phyloP scores from a whole-genome alignment of 2,113 vertebrate species.

The Osmerus eperlanus region DNA sequence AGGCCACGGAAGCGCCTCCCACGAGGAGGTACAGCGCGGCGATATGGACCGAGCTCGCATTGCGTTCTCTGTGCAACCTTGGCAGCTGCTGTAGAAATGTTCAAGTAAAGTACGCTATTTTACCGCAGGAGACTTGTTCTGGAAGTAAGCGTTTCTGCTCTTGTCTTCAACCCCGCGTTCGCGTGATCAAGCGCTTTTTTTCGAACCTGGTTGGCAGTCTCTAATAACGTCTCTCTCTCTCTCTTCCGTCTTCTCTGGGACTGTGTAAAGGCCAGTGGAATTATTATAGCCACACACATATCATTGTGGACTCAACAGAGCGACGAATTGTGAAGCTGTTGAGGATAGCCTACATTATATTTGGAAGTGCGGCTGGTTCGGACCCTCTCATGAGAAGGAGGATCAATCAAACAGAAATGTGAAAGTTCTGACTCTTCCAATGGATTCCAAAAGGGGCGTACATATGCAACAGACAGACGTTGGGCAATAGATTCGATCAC shows the following conservation, averaged over 20 bases:
- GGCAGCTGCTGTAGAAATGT: too few species aligned
- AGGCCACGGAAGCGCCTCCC: not conserved
- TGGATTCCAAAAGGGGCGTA: slow-evolving; percentile 8
- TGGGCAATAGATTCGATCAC: not conserved
- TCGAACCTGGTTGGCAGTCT: not conserved
- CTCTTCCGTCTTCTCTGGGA: slow-evolving; percentile 10
- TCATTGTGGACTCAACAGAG: not conserved
- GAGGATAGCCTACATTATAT: not conserved
- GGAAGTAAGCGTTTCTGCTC: too few species aligned
- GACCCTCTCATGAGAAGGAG: not conserved
- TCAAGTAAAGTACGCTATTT: too few species aligned
- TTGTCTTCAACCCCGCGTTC: not conserved
- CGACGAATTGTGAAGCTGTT: not conserved
- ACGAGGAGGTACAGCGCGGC: not conserved
- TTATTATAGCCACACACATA: not conserved
- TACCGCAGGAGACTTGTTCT: too few species aligned
- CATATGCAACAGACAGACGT: not conserved
- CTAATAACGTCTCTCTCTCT: too few species aligned
- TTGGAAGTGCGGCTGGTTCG: not conserved
- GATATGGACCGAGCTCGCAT: too few species aligned
- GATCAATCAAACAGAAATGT: not conserved
- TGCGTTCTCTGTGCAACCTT: too few species aligned
- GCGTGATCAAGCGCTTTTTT: not conserved
- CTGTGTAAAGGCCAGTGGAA: not conserved
- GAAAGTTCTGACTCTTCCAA: slow-evolving; percentile 1